phyloP scores from a whole-genome alignment of 1,140 invertebrate species.

The Popillia japonica region DNA sequence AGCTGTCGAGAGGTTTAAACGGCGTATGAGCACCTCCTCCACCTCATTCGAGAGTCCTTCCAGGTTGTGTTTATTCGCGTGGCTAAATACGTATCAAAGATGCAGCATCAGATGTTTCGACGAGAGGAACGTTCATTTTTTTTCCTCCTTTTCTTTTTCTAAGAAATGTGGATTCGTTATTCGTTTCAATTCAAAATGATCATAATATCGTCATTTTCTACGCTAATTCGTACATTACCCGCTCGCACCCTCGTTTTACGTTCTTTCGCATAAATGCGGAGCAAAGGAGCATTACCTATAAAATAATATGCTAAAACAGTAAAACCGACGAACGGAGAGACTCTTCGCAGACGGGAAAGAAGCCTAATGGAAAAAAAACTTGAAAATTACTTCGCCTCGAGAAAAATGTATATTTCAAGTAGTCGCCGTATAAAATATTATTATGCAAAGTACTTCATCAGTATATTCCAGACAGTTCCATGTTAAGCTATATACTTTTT shows the following conservation, averaged over 20 bases:
- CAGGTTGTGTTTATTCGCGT: conserved; percentile 42
- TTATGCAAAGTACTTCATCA: conserved; percentile 31
- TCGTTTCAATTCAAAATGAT: too few species aligned
- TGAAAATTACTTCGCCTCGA: conserved; percentile 31
- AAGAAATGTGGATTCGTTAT: too few species aligned
- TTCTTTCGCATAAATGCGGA: neutral
- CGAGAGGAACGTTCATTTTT: too few species aligned
- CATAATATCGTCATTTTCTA: too few species aligned
- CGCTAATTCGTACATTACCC: too few species aligned
- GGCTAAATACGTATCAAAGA: neutral
- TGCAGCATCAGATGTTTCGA: too few species aligned
- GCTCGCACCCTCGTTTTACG: neutral
- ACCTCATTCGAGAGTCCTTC: conserved; percentile 23
- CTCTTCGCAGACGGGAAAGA: neutral
- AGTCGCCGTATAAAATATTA: conserved; percentile 33
- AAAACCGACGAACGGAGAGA: neutral
- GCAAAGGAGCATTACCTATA: neutral
- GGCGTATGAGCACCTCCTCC: conserved; percentile 1
- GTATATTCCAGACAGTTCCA: conserved; percentile 28
- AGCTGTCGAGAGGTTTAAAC: conserved; percentile 36
- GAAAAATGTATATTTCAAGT: conserved; percentile 33
- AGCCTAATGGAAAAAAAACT: conserved; percentile 29
- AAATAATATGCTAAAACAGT: conserved; percentile 7
- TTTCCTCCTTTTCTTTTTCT: too few species aligned
- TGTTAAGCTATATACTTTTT: conserved; percentile 18